Evolutionary conservation across 2,888 invertebrate species (phyloP), one percentile per base, ranked within the genome.

Genomic region (Dryocosmus kuriphilus): DNA sequence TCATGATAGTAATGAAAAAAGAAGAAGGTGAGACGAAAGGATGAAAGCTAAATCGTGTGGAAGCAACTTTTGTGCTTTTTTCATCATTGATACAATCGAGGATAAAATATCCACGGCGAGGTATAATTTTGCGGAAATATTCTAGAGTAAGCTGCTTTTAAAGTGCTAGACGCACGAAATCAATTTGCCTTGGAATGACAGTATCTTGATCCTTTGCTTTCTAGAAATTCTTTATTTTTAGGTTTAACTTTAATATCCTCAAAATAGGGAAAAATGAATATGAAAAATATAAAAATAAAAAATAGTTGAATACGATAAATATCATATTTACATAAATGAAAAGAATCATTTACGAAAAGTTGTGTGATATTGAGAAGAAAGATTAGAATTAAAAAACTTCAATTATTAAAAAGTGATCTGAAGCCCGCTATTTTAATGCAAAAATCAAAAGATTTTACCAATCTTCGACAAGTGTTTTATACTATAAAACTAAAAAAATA

Each of bases 71-170:
- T n/a, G n/a, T n/a, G n/a, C n/a, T 19, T 19, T 57, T 57, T 22
- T 57, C 4, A 24, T 57, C 14, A 24, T 24, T 24, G 24, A 57
- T 24, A 57, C 24, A 57, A 57, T 57, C 51, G n/a, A n/a, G n/a
- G n/a, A 9, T 51, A 51, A 51, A n/a, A 51, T 51, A 51, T 51
- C n/a, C 51, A 51, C 51, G n/a, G n/a, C n/a, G n/a, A 19, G 7
- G n/a, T 51, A 51, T n/a, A 51, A 51, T 51, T 51, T 51, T 14
- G 51, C 1, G n/a, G 51, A 51, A 51, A 51, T 51, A 51, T 51
- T 51, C 51, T 51, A 51, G 51, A 51, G n/a, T 51, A n/a, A 51
- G 51, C 51, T n/a, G 51, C 51, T n/a, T n/a, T 51, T n/a, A 51
- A n/a, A 51, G 51, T 51, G 51, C n/a, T n/a, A 2, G 51, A 7